These are phyloP conservation scores for Tetraneura akinire DNA, from an alignment of 1,140 invertebrate genomes.

Conservation along the genomic window DNA sequence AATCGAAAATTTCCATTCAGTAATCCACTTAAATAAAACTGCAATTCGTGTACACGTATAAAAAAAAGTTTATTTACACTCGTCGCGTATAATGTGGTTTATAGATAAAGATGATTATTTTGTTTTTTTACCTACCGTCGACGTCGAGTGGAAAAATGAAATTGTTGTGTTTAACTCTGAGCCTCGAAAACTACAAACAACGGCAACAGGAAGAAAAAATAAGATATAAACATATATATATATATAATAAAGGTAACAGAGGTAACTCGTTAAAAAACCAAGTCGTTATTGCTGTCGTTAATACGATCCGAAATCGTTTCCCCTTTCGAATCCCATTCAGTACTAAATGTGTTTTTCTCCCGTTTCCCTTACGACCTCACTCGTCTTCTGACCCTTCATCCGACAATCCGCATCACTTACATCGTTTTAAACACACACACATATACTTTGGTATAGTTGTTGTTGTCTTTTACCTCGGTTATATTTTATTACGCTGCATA, in stretches of 20 bases:
- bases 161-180: neutral
- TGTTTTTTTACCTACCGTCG: neutral
- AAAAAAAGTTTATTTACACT: neutral
- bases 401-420: neutral
- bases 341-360: conserved; percentile 37
- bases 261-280: conserved; percentile 43
- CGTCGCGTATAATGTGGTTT: neutral
- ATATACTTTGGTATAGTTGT: neutral
- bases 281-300: conserved; percentile 44
- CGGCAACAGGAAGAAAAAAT: neutral
- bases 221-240: neutral
- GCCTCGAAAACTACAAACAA: neutral
- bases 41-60: neutral
- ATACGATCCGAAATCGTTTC: conserved; percentile 45
- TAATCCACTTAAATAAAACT: neutral
- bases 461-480: conserved; percentile 17
- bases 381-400: neutral
- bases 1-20: neutral
- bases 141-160: conserved; percentile 7
- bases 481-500: neutral
- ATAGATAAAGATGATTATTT: neutral
- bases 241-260: neutral
- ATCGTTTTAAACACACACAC: conserved; percentile 6
- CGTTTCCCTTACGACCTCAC: neutral
- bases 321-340: conserved; percentile 29